phyloP scores from a whole-genome alignment of 2,888 invertebrate genomes.

The Lamellibrachia satsuma region DNA sequence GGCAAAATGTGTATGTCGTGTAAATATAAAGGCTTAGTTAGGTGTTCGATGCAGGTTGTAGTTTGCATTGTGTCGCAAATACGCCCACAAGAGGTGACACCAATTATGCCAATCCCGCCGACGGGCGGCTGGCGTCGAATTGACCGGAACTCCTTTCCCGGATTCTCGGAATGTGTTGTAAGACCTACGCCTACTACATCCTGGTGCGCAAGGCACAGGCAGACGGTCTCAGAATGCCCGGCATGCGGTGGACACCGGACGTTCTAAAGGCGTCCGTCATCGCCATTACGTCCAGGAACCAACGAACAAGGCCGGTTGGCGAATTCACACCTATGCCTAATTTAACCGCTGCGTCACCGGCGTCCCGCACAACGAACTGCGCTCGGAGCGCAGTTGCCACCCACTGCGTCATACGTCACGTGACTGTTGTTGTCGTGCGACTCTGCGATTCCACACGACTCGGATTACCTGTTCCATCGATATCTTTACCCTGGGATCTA shows the following conservation, averaged over 20 bases:
- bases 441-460: neutral
- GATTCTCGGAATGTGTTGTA: neutral
- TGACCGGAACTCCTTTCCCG: neutral
- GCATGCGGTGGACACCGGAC: neutral
- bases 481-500: neutral
- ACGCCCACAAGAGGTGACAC: too few species aligned
- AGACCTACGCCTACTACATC: neutral
- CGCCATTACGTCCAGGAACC: neutral
- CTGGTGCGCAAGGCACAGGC: neutral
- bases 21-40: too few species aligned
- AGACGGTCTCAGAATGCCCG: neutral
- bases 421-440: neutral
- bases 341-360: neutral
- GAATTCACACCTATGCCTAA: neutral
- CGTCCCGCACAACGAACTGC: neutral
- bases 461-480: neutral
- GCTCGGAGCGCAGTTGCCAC: neutral
- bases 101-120: too few species aligned
- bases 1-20: too few species aligned
- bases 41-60: too few species aligned
- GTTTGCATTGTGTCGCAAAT: neutral
- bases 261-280: neutral
- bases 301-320: neutral
- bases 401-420: neutral
- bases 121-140: neutral